Conservation (phyloP, 2,797 vertebrate genomes). For the Sebastolobus alascanus region DNA sequence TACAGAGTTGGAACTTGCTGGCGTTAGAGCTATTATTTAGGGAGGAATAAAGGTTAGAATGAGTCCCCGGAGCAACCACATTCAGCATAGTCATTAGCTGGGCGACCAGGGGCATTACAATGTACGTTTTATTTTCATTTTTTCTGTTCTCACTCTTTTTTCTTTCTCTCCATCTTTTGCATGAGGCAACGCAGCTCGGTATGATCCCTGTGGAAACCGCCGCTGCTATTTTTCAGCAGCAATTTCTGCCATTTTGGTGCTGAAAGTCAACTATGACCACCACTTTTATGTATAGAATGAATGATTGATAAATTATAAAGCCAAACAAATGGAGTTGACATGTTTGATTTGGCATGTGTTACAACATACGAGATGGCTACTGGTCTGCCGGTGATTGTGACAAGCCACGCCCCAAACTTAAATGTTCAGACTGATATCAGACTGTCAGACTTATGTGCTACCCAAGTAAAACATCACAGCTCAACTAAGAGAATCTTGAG, state of each 20-base stretch:
- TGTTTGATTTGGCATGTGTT: not conserved
- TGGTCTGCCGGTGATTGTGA: not conserved
- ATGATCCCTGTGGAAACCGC: slow-evolving; percentile 19
- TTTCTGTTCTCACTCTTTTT: slow-evolving; percentile 28
- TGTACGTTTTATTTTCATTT: slow-evolving; percentile 47
- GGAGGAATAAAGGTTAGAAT: slow-evolving; percentile 72
- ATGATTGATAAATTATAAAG: not conserved
- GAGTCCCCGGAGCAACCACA: slow-evolving; percentile 60
- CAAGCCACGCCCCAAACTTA: not conserved
- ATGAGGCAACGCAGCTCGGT: not conserved
- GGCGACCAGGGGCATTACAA: slow-evolving; percentile 50
- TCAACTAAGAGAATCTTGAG: not conserved
- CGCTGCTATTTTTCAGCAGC: not conserved
- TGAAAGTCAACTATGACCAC: not conserved
- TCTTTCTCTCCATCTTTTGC: slow-evolving; percentile 14
- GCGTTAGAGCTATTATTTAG: slow-evolving; percentile 72
- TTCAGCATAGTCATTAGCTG: slow-evolving; percentile 64
- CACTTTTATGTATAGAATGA: not conserved
- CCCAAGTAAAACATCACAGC: not conserved
- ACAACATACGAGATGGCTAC: not conserved
- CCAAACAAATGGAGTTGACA: not conserved
- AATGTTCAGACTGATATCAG: not conserved
- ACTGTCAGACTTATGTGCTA: not conserved
- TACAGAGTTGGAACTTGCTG: slow-evolving; percentile 62
- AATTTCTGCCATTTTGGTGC: not conserved